These are phyloP conservation scores for Chloroclystis v-ata DNA, from an alignment of 2,888 invertebrate genomes.

Conservation along the genomic window DNA sequence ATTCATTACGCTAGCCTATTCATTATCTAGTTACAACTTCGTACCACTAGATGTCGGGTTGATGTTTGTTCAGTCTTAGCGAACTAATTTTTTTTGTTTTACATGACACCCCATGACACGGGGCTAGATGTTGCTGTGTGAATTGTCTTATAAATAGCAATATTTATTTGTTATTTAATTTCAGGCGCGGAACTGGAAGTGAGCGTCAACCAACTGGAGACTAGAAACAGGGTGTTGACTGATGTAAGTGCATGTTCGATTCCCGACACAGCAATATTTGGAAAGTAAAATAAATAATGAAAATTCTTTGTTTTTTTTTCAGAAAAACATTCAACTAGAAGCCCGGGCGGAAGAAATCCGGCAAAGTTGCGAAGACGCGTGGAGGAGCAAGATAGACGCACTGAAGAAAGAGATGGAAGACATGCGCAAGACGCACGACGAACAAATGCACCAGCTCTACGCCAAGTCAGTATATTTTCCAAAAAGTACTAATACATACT, in stretches of 20 bases:
- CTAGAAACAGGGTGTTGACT: conserved; percentile 80
- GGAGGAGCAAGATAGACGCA: conserved; percentile 79
- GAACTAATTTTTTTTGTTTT: too few relatives aligned
- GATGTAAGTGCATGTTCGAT: too few relatives aligned
- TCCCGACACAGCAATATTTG: too few relatives aligned
- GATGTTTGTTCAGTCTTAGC: too few relatives aligned
- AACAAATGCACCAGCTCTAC: conserved; percentile 87
- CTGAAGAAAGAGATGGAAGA: conserved; percentile 80
- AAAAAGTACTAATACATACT: too few relatives aligned
- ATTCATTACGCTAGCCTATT: too few relatives aligned
- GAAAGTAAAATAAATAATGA: too few relatives aligned
- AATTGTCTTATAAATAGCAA: too few relatives aligned
- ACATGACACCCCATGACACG: too few relatives aligned
- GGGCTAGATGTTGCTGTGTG: too few relatives aligned
- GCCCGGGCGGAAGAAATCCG: conserved; percentile 46
- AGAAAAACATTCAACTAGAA: conserved; percentile 66
- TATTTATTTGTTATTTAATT: conserved; percentile 15
- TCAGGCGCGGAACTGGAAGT: conserved; percentile 73
- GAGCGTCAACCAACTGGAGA: conserved; percentile 81
- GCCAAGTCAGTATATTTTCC: conserved; percentile 81
- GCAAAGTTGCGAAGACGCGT: conserved; percentile 75
- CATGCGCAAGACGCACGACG: conserved; percentile 80
- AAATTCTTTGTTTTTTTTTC: not conserved
- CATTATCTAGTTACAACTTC: too few relatives aligned
- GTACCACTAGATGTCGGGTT: too few relatives aligned